Evolutionary conservation across 2,888 invertebrate genomes (phyloP).

Genomic region (Amiota mariae): DNA sequence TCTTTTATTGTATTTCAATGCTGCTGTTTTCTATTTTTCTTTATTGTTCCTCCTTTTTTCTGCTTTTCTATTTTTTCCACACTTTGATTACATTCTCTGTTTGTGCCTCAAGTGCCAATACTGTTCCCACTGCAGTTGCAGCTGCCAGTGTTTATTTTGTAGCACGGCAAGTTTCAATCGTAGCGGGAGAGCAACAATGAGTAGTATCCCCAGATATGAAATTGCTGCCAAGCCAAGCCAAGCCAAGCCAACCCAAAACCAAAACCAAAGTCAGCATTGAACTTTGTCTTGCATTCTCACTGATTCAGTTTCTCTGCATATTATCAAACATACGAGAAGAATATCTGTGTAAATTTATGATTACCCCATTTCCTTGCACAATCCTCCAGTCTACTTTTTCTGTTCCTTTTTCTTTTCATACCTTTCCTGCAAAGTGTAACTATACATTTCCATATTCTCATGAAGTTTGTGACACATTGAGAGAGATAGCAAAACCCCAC

Average conservation of each 20-base stretch:
- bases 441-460: slow-evolving; percentile 45
- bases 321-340: slow-evolving; percentile 29
- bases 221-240: neutral
- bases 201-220: neutral
- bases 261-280: slow-evolving; percentile 17
- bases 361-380: slow-evolving; percentile 70
- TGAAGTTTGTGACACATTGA: neutral
- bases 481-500: neutral
- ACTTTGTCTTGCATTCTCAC: slow-evolving; percentile 27
- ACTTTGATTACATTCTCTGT: slow-evolving; percentile 17
- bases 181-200: neutral
- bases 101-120: slow-evolving; percentile 10
- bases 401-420: slow-evolving; percentile 39
- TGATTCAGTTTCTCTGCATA: slow-evolving; percentile 33
- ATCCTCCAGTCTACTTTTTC: slow-evolving; percentile 6
- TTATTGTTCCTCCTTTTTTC: slow-evolving; percentile 10
- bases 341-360: slow-evolving; percentile 73
- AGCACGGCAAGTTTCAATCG: slow-evolving; percentile 20
- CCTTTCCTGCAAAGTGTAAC: slow-evolving; percentile 54
- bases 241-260: neutral
- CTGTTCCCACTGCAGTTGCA: slow-evolving; percentile 30
- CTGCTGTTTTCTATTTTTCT: neutral
- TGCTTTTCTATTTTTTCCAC: slow-evolving; percentile 18
- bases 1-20: slow-evolving; percentile 14
- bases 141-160: slow-evolving; percentile 38